A percentile compares a stretch with the other conserved stretches of the same genome.
phyloP scores from a whole-genome alignment of 1,140 invertebrate species.

The Drosophila virilis region DNA sequence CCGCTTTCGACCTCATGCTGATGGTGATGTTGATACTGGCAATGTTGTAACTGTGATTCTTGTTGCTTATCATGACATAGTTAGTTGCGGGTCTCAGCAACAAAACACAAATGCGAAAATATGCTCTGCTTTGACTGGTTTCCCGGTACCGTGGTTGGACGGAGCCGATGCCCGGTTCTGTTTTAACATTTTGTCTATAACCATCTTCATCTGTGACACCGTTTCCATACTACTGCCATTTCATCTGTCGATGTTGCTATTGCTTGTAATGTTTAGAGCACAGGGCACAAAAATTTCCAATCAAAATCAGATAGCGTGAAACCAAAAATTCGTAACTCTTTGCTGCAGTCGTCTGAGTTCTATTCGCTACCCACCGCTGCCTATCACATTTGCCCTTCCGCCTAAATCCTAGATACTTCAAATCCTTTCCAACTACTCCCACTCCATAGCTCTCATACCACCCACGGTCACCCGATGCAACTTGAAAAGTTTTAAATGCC shows the following conservation, averaged over 20 bases:
- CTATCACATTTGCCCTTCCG: conserved; percentile 11
- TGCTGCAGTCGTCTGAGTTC: conserved; percentile 53
- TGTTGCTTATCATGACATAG: conserved; percentile 72
- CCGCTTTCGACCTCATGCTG: conserved; percentile 31
- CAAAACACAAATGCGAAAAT: conserved; percentile 60
- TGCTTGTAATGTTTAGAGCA: conserved; percentile 48
- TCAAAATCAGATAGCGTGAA: conserved; percentile 78
- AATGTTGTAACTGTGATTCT: conserved; percentile 2
- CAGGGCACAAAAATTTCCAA: conserved; percentile 63
- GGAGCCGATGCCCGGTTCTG: conserved; percentile 4
- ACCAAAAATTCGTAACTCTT: conserved; percentile 72
- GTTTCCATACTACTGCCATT: conserved; percentile 47
- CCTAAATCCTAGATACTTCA: conserved; percentile 2
- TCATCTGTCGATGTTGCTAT: conserved; percentile 2
- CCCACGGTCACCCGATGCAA: conserved; percentile 15
- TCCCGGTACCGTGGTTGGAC: conserved; percentile 50
- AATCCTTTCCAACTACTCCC: not conserved
- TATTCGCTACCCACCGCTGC: conserved; percentile 1
- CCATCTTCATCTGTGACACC: conserved; percentile 21
- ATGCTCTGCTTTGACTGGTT: conserved; percentile 69
- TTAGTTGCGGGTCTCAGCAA: conserved; percentile 56
- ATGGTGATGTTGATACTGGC: conserved; percentile 8
- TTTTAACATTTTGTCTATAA: conserved; percentile 30
- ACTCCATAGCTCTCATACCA: not conserved
- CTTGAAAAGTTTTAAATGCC: conserved; percentile 35